Percentiles rank a stretch among this genome's conserved stretches.
These are phyloP conservation scores for Melanophora roralis DNA, from an alignment of 2,888 invertebrate species.

Conservation along the genomic window DNA sequence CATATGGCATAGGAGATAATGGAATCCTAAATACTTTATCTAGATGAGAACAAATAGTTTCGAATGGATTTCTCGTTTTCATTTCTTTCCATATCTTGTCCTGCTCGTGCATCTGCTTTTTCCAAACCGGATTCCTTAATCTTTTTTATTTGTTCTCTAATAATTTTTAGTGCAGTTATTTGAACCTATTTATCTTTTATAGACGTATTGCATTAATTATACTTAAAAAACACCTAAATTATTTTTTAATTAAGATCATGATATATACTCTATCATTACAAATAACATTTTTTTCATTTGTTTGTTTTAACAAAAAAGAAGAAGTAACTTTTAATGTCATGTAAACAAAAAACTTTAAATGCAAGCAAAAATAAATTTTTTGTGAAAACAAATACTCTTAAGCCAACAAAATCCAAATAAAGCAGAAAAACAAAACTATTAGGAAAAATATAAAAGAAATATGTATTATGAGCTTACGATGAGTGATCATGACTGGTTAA, in stretches of 20 bases:
- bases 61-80: too few species aligned
- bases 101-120: too few species aligned
- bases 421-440: too few species aligned
- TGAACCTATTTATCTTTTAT: too few species aligned
- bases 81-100: too few species aligned
- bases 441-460: constrained; percentile 18
- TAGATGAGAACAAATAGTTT: too few species aligned
- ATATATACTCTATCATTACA: constrained; percentile 6
- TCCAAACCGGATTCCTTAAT: too few species aligned
- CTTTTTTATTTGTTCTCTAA: too few species aligned
- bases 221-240: background rate
- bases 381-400: constrained; percentile 13
- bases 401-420: background rate
- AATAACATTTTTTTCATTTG: constrained; percentile 31
- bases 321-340: background rate
- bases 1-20: too few species aligned
- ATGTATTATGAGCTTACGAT: constrained; percentile 63
- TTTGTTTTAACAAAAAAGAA: background rate
- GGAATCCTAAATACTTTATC: too few species aligned
- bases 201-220: constrained; percentile 25
- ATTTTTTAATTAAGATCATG: constrained; percentile 18
- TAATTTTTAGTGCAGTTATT: too few species aligned
- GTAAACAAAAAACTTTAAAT: background rate
- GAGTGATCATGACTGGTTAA: constrained; percentile 63
- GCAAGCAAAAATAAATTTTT: constrained; percentile 32